Base-by-base conservation (phyloP, 2,888 invertebrate species). In the Carcina quercana region DNA sequence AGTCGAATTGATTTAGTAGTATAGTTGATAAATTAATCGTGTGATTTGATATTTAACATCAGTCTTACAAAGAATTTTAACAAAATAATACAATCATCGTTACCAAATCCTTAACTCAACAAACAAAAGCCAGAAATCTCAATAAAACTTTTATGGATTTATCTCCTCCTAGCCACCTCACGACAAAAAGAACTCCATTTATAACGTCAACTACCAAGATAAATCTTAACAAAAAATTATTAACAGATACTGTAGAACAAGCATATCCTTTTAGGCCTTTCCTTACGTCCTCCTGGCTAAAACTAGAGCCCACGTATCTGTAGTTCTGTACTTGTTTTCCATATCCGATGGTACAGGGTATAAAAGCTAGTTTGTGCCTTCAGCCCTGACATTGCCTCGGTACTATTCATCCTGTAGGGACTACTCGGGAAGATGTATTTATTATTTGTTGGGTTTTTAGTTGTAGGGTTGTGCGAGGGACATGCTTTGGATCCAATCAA, bases 321-420 rank as follows among this genome's bases (percentile, higher is more conserved):
- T 52, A 58, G 48, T 38, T 52, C 34, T 48, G 57, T 63, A 67
- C 67, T 66, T 69, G 73, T 76, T 72, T 71, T 63, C 59, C 47
- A 56, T 47, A 59, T 58, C 61, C 54, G 62, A 57, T 45, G 48
- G 60, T 83, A 83, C 82, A 83, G 69, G 48, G 60, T 83, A 83
- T 82, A 83, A 69, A 83, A 82, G 79, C 74, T 74, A 75, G 75
- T 53, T 48, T 52, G 50, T 59, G 59, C 53, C 51, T 13, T 52
- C 60, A 72, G 57, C 76, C 82, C 78, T 80, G 82, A 80, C 82
- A 83, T 80, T 83, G 78, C 65, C 67, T 70, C 64, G 48, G 42
- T 47, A 47, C 48, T 48, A 50, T 54, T 50, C 54, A 50, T 48
- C 45, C 46, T 45, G 50, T 56, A 51, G 51, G 39, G 37, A 38